Percentiles rank a stretch among this genome's conserved stretches.
These are phyloP conservation scores for Trichogramma evanescens DNA, from an alignment of 2,888 invertebrate genomes.

Conservation along the genomic window DNA sequence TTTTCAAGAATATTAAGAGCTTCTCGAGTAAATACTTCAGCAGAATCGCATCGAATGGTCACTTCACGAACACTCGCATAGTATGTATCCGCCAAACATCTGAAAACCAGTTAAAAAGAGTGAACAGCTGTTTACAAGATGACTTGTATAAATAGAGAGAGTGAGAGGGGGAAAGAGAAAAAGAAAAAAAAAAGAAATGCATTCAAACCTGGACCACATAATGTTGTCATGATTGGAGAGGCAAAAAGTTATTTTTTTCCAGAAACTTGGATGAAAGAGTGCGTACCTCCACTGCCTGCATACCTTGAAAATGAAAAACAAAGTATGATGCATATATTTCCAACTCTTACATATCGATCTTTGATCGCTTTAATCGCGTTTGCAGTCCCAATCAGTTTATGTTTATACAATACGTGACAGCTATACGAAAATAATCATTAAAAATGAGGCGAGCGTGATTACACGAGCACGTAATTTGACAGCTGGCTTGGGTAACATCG, in stretches of 20 bases:
- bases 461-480: too few relatives aligned
- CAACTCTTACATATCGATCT: too few relatives aligned
- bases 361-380: too few relatives aligned
- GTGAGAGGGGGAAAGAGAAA: background rate
- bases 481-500: too few relatives aligned
- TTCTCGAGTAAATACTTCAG: constrained; percentile 37
- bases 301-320: constrained; percentile 28
- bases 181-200: constrained; percentile 1
- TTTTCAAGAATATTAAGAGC: constrained; percentile 39
- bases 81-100: constrained; percentile 43
- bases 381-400: too few relatives aligned
- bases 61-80: constrained; percentile 45
- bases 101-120: constrained; percentile 18
- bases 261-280: constrained; percentile 46
- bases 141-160: background rate
- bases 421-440: too few relatives aligned
- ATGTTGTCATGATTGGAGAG: constrained; percentile 41
- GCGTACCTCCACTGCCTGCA: constrained; percentile 55
- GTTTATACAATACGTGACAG: too few relatives aligned
- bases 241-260: constrained; percentile 46
- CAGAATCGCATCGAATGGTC: constrained; percentile 45
- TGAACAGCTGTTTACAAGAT: background rate
- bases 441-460: too few relatives aligned
- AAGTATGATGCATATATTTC: background rate
- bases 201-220: constrained; percentile 38